These are phyloP conservation scores for Limnephilus rhombicus DNA, from an alignment of 2,888 invertebrate genomes.

Conservation along the genomic window DNA sequence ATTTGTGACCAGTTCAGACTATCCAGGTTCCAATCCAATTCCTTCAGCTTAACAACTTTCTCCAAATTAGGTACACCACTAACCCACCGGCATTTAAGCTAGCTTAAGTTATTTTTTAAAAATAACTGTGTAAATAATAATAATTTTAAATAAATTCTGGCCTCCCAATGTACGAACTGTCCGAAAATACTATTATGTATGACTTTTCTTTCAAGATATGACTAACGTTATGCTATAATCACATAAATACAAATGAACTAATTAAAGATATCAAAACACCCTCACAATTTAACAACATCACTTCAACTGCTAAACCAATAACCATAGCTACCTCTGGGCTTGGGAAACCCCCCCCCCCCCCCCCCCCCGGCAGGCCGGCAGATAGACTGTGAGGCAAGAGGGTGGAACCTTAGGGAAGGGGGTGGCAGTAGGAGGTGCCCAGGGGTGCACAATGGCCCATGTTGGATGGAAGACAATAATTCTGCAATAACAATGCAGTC, in stretches of 20 bases:
- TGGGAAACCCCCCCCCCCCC: not conserved
- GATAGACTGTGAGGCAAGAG: not conserved
- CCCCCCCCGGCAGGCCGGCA: not conserved
- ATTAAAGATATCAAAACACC: not conserved
- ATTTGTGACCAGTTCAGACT: too few relatives aligned
- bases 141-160: too few relatives aligned
- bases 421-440: not conserved
- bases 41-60: too few relatives aligned
- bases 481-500: conserved; percentile 65
- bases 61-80: too few relatives aligned
- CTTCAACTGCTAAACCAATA: not conserved
- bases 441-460: conserved; percentile 50
- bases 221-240: not conserved
- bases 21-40: too few relatives aligned
- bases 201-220: too few relatives aligned
- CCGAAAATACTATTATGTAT: too few relatives aligned
- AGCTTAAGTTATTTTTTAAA: too few relatives aligned
- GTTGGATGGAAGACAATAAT: conserved; percentile 63
- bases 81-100: too few relatives aligned
- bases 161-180: too few relatives aligned
- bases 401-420: not conserved
- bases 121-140: too few relatives aligned
- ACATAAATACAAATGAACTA: not conserved
- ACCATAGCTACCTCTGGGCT: not conserved
- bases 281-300: not conserved